Base-by-base conservation (phyloP, 2,797 vertebrate species). In the Erpetoichthys calabaricus region DNA sequence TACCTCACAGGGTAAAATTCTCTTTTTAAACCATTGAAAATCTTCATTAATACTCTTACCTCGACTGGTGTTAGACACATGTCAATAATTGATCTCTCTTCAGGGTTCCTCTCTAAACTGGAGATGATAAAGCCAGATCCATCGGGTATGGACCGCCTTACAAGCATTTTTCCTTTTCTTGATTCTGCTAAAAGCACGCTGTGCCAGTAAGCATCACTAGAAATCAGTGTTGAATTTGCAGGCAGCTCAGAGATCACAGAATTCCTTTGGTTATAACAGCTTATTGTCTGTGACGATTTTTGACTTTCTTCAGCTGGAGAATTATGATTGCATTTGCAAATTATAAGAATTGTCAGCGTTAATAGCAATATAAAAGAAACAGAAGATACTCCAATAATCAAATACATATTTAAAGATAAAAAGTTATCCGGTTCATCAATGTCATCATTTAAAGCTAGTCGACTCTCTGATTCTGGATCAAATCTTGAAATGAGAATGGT, bases 201-300 rank as follows among this genome's bases (percentile, higher is more conserved):
- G 53, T 64, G 61, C 63, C 63, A 63, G 66, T 69, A 69, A 45
- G 67, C 67, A 58, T 69, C 67, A 3, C 65, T 69, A 55, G 70
- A 72, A 9, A n/a, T n/a, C n/a, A n/a, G 50, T 2, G 67, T 69
- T 8, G 67, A 69, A 57, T 69, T 65, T 4, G 67, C 67, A n/a
- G n/a, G n/a, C 5, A 67, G 56, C 43, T 61, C 56, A 4, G 68
- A 70, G 8, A 8, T 10, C 5, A 8, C 25, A 51, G 49, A 51
- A 60, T 67, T 67, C 62, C 65, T 65, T 45, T 65, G 64, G 47
- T 65, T 70, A 59, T 60, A 56, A 54, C 66, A 64, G 43, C 65
- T 67, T 66, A 69, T 72, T 55, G 68, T 68, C n/a, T n/a, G n/a
- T n/a, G n/a, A n/a, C n/a, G n/a, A n/a, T n/a, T n/a, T n/a, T n/a